A percentile compares a stretch with the other conserved stretches of the same genome.
Evolutionary conservation across 1,140 invertebrate genomes (phyloP).

Genomic region (Bombus fervidus): DNA sequence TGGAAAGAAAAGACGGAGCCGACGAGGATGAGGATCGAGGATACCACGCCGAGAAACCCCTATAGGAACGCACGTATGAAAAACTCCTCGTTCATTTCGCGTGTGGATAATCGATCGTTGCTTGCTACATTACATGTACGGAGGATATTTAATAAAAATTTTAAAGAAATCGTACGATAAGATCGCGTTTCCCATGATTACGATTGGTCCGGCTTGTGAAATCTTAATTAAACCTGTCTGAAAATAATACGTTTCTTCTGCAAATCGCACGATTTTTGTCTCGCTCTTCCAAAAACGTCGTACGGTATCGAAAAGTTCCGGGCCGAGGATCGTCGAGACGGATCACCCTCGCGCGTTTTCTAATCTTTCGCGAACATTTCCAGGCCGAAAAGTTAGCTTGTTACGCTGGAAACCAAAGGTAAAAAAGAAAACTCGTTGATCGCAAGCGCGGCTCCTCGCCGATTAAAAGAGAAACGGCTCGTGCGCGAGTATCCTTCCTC

Average conservation of each 20-base stretch:
- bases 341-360: too few relatives aligned
- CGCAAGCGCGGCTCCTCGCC: neutral
- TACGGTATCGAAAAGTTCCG: rapidly evolving
- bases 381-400: too few relatives aligned
- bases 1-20: constrained; percentile 10
- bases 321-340: too few relatives aligned
- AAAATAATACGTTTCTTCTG: too few relatives aligned
- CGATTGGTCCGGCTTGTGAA: too few relatives aligned
- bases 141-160: too few relatives aligned
- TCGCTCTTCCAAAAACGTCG: too few relatives aligned
- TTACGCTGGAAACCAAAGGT: rapidly evolving
- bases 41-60: neutral
- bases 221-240: too few relatives aligned
- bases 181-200: too few relatives aligned
- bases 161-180: too few relatives aligned
- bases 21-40: neutral
- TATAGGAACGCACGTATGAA: neutral
- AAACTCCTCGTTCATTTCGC: neutral
- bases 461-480: neutral
- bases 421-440: neutral
- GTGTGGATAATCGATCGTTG: constrained; percentile 6
- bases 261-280: too few relatives aligned
- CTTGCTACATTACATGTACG: too few relatives aligned
- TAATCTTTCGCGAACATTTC: rapidly evolving
- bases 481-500: neutral